These are phyloP conservation scores for Paedocypris micromegethes DNA, from an alignment of 2,797 vertebrate genomes.

Conservation along the genomic window DNA sequence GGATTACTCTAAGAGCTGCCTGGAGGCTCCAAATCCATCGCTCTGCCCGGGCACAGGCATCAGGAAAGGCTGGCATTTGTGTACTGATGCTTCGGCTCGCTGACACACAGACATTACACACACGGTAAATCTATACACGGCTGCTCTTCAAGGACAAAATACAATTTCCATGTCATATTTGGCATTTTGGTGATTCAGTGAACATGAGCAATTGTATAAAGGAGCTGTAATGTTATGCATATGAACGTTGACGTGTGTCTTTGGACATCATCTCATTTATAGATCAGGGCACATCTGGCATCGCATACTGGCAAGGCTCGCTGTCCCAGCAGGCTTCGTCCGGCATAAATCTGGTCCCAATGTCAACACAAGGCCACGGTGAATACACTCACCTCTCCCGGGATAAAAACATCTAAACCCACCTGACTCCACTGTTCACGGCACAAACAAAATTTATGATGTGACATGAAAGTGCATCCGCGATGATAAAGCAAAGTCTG, in stretches of 20 bases:
- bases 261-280: neutral
- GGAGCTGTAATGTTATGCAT: neutral
- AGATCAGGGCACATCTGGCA: constrained; percentile 40
- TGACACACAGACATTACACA: neutral
- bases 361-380: constrained; percentile 28
- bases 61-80: neutral
- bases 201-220: constrained; percentile 3
- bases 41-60: constrained; percentile 20
- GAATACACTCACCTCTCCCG: constrained; percentile 29
- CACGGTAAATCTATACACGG: neutral
- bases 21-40: constrained; percentile 12
- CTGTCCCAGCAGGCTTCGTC: constrained; percentile 34
- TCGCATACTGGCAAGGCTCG: constrained; percentile 32
- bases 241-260: neutral
- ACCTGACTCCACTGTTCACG: neutral
- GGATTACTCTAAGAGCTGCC: constrained; percentile 25
- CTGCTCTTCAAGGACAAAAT: neutral
- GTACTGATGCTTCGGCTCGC: neutral
- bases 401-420: constrained; percentile 16
- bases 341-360: constrained; percentile 25
- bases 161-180: neutral
- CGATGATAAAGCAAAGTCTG: too few relatives aligned
- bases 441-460: constrained; percentile 13
- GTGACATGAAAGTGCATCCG: neutral
- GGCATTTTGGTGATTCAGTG: neutral